Evolutionary conservation across 2,888 invertebrate species (phyloP).

Genomic region (Galerucella pusilla): DNA sequence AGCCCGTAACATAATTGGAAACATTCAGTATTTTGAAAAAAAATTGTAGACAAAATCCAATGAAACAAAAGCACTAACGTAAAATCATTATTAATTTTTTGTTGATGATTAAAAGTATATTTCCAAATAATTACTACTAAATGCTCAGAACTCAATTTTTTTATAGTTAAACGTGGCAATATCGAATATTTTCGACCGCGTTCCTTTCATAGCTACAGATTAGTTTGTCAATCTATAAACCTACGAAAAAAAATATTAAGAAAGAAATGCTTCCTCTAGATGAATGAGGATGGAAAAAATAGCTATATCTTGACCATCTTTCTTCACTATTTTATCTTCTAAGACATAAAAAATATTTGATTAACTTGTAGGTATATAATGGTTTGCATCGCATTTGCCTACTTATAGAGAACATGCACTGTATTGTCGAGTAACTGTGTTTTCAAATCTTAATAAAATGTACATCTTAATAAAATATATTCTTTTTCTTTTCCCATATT

Average conservation of each 20-base stretch:
- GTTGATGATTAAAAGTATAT: no score
- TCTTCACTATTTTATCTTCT: background rate
- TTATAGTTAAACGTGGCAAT: no score
- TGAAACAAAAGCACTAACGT: no score
- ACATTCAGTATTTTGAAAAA: no score
- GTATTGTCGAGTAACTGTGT: conserved; percentile 55
- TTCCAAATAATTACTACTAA: no score
- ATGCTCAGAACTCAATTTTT: no score
- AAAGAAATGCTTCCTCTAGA: background rate
- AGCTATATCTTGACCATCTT: background rate
- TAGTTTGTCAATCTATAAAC: no score
- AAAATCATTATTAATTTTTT: no score
- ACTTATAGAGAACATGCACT: conserved; percentile 45
- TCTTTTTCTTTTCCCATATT: background rate
- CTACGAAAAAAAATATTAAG: background rate
- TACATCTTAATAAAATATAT: conserved; percentile 12
- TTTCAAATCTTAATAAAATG: conserved; percentile 48
- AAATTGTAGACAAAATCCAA: no score
- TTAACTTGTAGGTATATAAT: background rate
- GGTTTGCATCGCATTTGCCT: background rate
- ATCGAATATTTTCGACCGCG: no score
- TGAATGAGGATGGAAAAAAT: background rate
- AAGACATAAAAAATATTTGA: background rate
- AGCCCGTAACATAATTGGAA: no score
- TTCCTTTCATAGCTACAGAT: no score